Conservation (phyloP, 1,140 invertebrate genomes). For the Diprion similis region DNA sequence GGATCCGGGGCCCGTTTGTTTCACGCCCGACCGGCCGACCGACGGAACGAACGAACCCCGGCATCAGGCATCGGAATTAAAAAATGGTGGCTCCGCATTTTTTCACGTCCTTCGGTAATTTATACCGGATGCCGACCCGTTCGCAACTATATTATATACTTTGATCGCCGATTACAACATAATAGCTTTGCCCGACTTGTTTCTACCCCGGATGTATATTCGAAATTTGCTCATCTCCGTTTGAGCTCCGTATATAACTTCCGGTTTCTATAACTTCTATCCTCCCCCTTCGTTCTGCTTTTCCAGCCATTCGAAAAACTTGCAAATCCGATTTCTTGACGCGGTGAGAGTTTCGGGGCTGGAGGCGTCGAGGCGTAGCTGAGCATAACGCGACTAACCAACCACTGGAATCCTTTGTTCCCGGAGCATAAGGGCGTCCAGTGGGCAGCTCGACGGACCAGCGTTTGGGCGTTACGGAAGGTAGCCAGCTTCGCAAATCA, state of each 20-base stretch:
- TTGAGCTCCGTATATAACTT: neutral
- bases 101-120: neutral
- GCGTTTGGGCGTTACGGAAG: no score
- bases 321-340: no score
- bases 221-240: neutral
- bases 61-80: neutral
- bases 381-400: no score
- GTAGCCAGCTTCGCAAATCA: constrained; percentile 41
- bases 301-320: no score
- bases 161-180: neutral
- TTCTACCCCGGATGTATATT: neutral
- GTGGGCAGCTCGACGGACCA: no score
- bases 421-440: no score
- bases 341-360: no score
- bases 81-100: neutral
- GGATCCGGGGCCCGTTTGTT: neutral
- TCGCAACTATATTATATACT: neutral
- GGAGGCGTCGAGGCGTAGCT: no score
- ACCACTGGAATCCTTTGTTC: no score
- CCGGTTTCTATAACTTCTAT: neutral
- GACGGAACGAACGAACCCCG: neutral
- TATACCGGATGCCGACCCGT: neutral
- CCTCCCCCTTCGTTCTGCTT: neutral
- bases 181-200: neutral
- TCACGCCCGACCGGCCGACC: neutral